Conservation (phyloP, 2,797 vertebrate genomes). For the Arrhamphus sclerolepis region DNA sequence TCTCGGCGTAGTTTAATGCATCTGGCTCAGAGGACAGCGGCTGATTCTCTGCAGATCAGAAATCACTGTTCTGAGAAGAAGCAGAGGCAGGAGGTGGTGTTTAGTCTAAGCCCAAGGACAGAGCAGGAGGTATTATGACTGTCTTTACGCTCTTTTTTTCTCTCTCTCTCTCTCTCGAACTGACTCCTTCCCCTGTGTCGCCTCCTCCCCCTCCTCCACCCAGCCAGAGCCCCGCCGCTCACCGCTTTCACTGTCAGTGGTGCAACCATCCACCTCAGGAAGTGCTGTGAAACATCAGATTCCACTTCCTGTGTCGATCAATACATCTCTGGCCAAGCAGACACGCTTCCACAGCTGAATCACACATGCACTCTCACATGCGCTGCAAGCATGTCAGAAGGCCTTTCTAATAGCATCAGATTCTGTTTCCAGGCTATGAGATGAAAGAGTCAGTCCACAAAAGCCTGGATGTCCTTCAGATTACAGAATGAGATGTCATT, state of each 20-base stretch:
- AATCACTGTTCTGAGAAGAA: slow-evolving; percentile 40
- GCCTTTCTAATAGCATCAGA: slow-evolving; percentile 2
- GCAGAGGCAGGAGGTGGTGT: slow-evolving; percentile 54
- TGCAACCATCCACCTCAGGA: slow-evolving; percentile 79
- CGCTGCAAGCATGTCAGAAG: slow-evolving; percentile 3
- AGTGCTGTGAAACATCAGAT: slow-evolving; percentile 81
- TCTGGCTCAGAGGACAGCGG: slow-evolving; percentile 1
- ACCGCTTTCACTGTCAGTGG: slow-evolving; percentile 43
- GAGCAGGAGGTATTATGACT: slow-evolving; percentile 58
- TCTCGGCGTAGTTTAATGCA: background rate
- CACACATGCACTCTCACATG: slow-evolving; percentile 1
- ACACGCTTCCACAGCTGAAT: slow-evolving; percentile 21
- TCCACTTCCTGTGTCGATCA: slow-evolving; percentile 85
- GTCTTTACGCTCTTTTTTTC: slow-evolving; percentile 12
- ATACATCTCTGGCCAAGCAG: slow-evolving; percentile 71
- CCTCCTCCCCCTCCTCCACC: slow-evolving; percentile 14
- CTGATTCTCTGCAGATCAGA: slow-evolving; percentile 41
- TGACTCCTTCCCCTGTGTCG: slow-evolving; percentile 28
- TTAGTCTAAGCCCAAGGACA: slow-evolving; percentile 72
- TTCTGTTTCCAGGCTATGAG: slow-evolving; percentile 4
- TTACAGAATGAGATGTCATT: background rate
- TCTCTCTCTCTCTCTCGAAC: slow-evolving; percentile 38
- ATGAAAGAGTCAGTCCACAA: background rate
- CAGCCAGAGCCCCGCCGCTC: slow-evolving; percentile 27
- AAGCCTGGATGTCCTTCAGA: slow-evolving; percentile 15